Percentiles rank a stretch among this genome's conserved stretches.
Conservation (phyloP, 2,113 vertebrate species). For the Tringa solitaria region DNA sequence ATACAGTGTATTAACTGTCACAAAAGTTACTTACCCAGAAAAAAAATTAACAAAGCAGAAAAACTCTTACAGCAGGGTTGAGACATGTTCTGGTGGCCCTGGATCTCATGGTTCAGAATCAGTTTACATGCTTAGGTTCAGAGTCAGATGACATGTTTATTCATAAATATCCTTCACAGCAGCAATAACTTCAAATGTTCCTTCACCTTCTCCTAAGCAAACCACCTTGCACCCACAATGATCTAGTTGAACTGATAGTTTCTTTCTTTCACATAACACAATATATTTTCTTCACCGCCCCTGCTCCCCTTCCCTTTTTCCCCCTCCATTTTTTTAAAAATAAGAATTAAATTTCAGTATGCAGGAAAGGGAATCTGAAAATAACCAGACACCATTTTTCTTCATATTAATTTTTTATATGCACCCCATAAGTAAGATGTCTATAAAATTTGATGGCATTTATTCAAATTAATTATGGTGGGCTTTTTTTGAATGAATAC, state of each 20-base stretch:
- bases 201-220: not conserved
- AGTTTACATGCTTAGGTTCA: not conserved
- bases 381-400: not conserved
- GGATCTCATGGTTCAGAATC: not conserved
- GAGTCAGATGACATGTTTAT: not conserved
- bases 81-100: not conserved
- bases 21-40: not conserved
- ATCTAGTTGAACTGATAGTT: not conserved
- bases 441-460: not conserved
- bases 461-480: not conserved
- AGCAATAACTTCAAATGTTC: not conserved
- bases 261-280: not conserved
- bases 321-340: no score
- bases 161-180: not conserved
- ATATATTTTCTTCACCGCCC: not conserved
- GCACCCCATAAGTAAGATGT: not conserved
- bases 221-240: not conserved
- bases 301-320: no score
- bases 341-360: not conserved
- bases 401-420: not conserved
- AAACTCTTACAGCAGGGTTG: not conserved
- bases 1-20: not conserved
- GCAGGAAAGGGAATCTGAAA: not conserved
- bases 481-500: not conserved
- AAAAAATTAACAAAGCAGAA: not conserved